phyloP scores from a whole-genome alignment of 2,113 vertebrate species.

The Eretmochelys imbricata region DNA sequence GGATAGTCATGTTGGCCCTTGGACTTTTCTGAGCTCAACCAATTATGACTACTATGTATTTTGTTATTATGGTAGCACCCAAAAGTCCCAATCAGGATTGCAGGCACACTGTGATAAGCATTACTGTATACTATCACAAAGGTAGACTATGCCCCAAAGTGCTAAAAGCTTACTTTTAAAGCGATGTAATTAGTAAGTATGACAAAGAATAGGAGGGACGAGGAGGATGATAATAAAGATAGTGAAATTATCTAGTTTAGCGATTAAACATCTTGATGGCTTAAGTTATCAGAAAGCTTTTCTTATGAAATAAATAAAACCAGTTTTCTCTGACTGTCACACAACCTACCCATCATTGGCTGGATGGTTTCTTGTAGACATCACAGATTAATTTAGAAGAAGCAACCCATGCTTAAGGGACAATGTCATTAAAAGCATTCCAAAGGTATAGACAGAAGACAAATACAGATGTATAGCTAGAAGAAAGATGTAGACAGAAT shows the following conservation, averaged over 20 bases:
- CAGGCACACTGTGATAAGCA: not conserved
- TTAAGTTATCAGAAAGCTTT: not conserved
- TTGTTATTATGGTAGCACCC: not conserved
- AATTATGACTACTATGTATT: not conserved
- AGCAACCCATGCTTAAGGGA: not conserved
- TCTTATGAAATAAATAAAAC: not conserved
- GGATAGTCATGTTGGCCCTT: not conserved
- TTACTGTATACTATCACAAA: not conserved
- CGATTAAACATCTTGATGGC: not conserved
- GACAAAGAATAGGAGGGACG: not conserved
- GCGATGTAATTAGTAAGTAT: not conserved
- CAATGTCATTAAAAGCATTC: not conserved
- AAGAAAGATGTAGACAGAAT: not conserved
- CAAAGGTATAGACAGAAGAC: not conserved
- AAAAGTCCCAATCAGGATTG: not conserved
- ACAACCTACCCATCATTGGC: not conserved
- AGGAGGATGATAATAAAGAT: not conserved
- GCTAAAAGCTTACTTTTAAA: not conserved
- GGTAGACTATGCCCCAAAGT: not conserved
- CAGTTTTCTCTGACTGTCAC: accelerated
- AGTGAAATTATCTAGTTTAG: not conserved
- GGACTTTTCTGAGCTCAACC: constrained; percentile 34
- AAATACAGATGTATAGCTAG: not conserved
- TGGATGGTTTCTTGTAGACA: not conserved
- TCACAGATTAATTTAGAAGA: not conserved